Evolutionary conservation across 2,888 invertebrate genomes (phyloP).

Genomic region (Thera britannica): DNA sequence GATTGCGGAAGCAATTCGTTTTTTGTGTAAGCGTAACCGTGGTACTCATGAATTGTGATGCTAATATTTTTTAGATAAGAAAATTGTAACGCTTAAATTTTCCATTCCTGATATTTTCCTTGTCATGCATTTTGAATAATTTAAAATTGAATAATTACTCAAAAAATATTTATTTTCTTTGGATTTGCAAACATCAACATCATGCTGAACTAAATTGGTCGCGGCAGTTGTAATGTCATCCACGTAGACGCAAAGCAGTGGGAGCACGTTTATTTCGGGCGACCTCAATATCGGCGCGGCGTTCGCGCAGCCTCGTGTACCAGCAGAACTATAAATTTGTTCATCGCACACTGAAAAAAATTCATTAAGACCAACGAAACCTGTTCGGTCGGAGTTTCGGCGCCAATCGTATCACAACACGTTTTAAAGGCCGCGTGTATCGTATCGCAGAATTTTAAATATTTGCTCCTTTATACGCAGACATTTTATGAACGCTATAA

Average conservation of each 20-base stretch:
- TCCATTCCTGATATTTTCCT: background rate
- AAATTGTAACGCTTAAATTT: background rate
- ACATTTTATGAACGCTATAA: conserved; percentile 6
- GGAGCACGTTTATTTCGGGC: conserved; percentile 75
- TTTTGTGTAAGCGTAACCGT: conserved; percentile 14
- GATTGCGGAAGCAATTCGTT: conserved; percentile 29
- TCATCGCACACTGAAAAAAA: conserved; percentile 44
- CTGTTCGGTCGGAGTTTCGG: conserved; percentile 33
- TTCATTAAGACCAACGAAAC: conserved; percentile 34
- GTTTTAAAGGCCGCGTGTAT: conserved; percentile 30
- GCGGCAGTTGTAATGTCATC: conserved; percentile 30
- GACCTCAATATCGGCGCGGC: conserved; percentile 80
- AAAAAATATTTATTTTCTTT: background rate
- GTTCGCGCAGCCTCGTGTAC: conserved; percentile 49
- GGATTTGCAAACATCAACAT: conserved; percentile 5
- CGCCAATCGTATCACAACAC: conserved; percentile 29
- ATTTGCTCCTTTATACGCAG: conserved; percentile 7
- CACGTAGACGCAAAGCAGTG: conserved; percentile 51
- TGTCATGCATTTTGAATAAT: background rate
- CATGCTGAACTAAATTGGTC: conserved; percentile 9
- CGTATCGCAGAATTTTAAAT: conserved; percentile 21
- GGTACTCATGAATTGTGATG: conserved; percentile 4
- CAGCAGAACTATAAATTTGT: conserved; percentile 54
- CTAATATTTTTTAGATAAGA: background rate
- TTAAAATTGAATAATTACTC: background rate